Percentiles rank a stretch among this genome's conserved stretches.
phyloP scores from a whole-genome alignment of 2,113 vertebrate species.

The Oncorhynchus masou region DNA sequence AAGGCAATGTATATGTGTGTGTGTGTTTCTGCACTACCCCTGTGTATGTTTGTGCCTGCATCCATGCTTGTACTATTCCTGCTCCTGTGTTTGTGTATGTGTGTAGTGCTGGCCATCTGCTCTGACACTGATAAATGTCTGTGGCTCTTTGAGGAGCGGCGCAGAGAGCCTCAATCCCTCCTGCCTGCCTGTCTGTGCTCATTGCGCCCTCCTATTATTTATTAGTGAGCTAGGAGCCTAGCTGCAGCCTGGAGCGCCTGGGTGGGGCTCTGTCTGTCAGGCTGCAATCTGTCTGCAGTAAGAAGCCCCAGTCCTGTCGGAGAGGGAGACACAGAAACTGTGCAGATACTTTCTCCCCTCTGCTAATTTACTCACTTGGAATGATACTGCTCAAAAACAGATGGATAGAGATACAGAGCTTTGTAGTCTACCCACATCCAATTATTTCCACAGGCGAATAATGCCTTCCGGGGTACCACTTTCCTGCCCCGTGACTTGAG shows the following conservation, averaged over 20 bases:
- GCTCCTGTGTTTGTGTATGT: not conserved
- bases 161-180: slow-evolving; percentile 50
- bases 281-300: slow-evolving; percentile 47
- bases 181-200: slow-evolving; percentile 55
- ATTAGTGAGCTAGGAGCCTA: slow-evolving; percentile 47
- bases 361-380: slow-evolving; percentile 25
- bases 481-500: too few relatives aligned
- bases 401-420: not conserved
- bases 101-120: slow-evolving; percentile 41
- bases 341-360: slow-evolving; percentile 6
- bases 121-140: slow-evolving; percentile 70
- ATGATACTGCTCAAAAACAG: not conserved
- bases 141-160: slow-evolving; percentile 46
- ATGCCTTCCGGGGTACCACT: too few relatives aligned
- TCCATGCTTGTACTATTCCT: not conserved
- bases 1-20: not conserved
- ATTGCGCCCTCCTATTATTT: slow-evolving; percentile 61
- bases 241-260: not conserved
- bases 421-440: not conserved
- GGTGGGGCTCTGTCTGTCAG: slow-evolving; percentile 40
- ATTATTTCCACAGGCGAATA: not conserved
- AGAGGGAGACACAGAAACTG: slow-evolving; percentile 29
- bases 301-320: slow-evolving; percentile 27
- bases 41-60: not conserved
- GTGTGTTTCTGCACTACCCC: too few relatives aligned